phyloP scores from a whole-genome alignment of 1,140 invertebrate genomes.

The Drosophila equinoxialis region DNA sequence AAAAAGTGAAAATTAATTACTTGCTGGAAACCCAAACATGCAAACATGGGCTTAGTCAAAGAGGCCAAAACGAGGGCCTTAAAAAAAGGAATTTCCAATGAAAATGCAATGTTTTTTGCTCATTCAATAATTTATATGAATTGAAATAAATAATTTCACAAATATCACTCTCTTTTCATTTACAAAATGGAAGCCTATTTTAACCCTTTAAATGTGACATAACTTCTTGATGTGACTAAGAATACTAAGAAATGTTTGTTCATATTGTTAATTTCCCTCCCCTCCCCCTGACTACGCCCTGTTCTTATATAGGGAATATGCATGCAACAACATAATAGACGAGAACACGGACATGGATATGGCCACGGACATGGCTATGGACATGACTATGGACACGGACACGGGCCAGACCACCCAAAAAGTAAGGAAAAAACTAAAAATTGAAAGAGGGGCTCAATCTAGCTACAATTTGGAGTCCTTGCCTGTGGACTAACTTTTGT shows the following conservation, averaged over 20 bases:
- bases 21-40: constrained; percentile 20
- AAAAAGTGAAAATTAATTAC: constrained; percentile 66
- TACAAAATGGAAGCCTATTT: no score
- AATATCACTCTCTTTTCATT: no score
- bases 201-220: no score
- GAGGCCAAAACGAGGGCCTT: not conserved
- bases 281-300: not conserved
- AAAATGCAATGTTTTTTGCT: no score
- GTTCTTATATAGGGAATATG: constrained; percentile 4
- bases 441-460: not conserved
- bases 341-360: not conserved
- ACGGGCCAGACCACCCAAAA: not conserved
- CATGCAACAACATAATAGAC: constrained; percentile 25
- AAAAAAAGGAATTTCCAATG: not conserved
- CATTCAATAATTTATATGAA: no score
- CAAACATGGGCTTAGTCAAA: constrained; percentile 5
- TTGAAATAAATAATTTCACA: no score
- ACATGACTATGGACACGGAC: not conserved
- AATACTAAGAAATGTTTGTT: not conserved
- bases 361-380: not conserved
- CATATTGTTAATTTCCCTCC: not conserved
- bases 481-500: not conserved
- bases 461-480: constrained; percentile 5
- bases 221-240: no score
- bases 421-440: not conserved